These are phyloP conservation scores for Myotis daubentonii DNA, from an alignment of 2,797 vertebrate genomes.

Conservation along the genomic window DNA sequence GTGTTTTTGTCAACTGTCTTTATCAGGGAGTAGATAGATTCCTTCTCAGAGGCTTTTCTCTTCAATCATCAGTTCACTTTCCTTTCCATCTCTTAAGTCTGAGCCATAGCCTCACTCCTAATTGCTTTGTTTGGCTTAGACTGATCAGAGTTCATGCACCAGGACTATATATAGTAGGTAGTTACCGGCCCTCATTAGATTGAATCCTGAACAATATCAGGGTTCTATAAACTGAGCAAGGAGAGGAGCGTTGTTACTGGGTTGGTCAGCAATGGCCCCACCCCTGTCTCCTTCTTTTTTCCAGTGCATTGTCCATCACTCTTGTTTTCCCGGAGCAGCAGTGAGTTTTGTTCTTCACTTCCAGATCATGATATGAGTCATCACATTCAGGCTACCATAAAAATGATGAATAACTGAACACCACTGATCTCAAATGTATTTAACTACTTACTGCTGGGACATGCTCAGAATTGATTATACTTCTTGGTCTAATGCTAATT, in stretches of 20 bases:
- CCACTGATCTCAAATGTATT: not conserved
- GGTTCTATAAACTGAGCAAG: not conserved
- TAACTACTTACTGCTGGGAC: slow-evolving; percentile 22
- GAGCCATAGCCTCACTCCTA: not conserved
- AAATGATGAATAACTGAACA: slow-evolving; percentile 34
- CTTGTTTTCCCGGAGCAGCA: not conserved
- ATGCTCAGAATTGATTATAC: not conserved
- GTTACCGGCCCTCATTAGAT: not conserved
- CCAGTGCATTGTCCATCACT: not conserved
- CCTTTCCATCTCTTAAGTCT: not conserved
- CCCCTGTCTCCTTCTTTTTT: not conserved
- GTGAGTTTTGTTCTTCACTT: not conserved
- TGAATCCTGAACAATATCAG: not conserved
- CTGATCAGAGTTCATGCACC: not conserved
- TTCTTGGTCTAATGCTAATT: not conserved
- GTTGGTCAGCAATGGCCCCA: not conserved
- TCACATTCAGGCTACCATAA: slow-evolving; percentile 9
- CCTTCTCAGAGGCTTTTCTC: not conserved
- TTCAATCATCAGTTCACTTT: not conserved
- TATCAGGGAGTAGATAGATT: not conserved
- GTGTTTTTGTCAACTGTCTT: not conserved
- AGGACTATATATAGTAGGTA: not conserved
- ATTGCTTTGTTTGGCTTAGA: not conserved
- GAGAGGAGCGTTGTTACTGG: not conserved
- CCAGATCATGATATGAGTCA: slow-evolving; percentile 45